A percentile compares a stretch with the other conserved stretches of the same genome.
phyloP scores from a whole-genome alignment of 2,113 vertebrate species.

The Zapus hudsonius region DNA sequence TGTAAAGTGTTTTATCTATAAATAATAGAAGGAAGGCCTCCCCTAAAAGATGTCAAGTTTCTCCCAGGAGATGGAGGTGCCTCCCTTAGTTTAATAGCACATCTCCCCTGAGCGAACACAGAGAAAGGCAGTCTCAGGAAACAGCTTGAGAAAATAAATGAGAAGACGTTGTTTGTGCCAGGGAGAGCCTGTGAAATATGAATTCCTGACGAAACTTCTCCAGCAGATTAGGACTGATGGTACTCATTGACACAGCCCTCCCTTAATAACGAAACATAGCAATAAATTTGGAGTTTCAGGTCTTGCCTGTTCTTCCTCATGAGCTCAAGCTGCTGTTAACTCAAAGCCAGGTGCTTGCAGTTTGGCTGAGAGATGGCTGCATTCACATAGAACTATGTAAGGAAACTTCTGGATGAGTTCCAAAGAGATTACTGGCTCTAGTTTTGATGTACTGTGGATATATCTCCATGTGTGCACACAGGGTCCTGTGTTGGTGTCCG shows the following conservation, averaged over 20 bases:
- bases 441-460: slow-evolving; percentile 6
- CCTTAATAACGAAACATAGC: slow-evolving; percentile 80
- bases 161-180: slow-evolving; percentile 60
- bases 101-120: slow-evolving; percentile 57
- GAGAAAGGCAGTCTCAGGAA: slow-evolving; percentile 62
- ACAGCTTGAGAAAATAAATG: slow-evolving; percentile 74
- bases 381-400: slow-evolving; percentile 24
- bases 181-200: slow-evolving; percentile 66
- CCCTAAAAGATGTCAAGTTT: slow-evolving; percentile 22
- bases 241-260: slow-evolving; percentile 74
- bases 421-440: neutral
- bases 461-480: neutral
- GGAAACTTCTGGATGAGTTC: slow-evolving; percentile 18
- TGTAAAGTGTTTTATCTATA: slow-evolving; percentile 55
- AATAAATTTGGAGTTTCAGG: slow-evolving; percentile 73
- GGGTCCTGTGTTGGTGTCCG: neutral
- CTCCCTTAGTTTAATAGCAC: slow-evolving; percentile 63
- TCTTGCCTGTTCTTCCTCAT: slow-evolving; percentile 64
- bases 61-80: slow-evolving; percentile 51
- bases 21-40: slow-evolving; percentile 52
- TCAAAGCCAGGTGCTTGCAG: slow-evolving; percentile 56
- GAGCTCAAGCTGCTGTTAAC: slow-evolving; percentile 56
- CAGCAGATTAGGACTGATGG: slow-evolving; percentile 78
- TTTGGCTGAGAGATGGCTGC: neutral
- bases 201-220: slow-evolving; percentile 77